Evolutionary conservation across 2,888 invertebrate genomes (phyloP), one percentile per base, ranked within the genome.

Genomic region (Anorthoa munda): DNA sequence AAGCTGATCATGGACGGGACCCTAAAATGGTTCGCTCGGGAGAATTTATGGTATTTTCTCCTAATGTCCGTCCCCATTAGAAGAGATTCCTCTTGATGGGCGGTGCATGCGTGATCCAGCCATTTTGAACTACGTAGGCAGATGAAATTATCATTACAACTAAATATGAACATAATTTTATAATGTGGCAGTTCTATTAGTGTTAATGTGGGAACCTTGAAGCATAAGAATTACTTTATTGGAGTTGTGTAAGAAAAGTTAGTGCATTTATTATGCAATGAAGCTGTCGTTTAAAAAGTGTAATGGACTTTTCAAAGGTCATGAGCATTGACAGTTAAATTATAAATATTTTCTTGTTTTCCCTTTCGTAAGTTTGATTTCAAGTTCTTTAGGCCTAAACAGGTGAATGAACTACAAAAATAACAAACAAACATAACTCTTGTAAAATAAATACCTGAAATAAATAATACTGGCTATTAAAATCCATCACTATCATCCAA

Each of bases 31-130:
- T 59, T 18, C 39, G 59, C 68, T 58, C 61, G 48, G 66, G 60
- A 70, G 71, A 86, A 85, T 85, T 72, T 77, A 76, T 85, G 77
- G 72, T 70, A 84, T 78, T 86, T 69, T 50, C 53, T 79, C 68
- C 56, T 87, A 86, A 82, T 85, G 72, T 67, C 67, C 64, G 51
- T 72, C 72, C 72, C 63, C 65, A 80, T 86, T 72, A 75, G 51
- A 59, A 65, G 56, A 61, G 58, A 26, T 56, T 60, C 60, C 45
- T 21, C 58, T 60, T 80, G 76, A 69, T 58, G 65, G 53, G 55
- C 26, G 61, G 31, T 39, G 53, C 65, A 58, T 61, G 75, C 81
- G 71, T 55, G 80, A 67, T 51, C 46, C 66, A 23, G 26, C 15
- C 64, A 79, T 81, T 63, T 71, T 66, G 58, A 23, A 79, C 59